A percentile compares a stretch with the other conserved stretches of the same genome.
These are phyloP conservation scores for Drosophila melanosoma DNA, from an alignment of 2,888 invertebrate species.

Conservation along the genomic window DNA sequence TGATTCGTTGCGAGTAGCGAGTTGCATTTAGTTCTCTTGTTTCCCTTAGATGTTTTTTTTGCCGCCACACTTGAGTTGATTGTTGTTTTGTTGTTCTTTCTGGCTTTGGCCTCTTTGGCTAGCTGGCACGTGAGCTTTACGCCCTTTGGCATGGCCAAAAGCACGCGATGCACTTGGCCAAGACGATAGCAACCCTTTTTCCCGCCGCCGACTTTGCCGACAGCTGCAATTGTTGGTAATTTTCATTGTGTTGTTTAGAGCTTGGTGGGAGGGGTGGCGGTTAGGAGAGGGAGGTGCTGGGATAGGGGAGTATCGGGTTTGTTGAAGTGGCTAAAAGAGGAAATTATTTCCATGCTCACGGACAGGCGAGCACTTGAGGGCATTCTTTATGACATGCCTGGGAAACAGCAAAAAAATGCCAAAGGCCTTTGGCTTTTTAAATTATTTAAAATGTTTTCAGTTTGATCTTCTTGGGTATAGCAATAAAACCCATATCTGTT, in stretches of 20 bases:
- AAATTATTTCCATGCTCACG: slow-evolving; percentile 77
- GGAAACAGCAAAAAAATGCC: slow-evolving; percentile 51
- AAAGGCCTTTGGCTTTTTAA: slow-evolving; percentile 48
- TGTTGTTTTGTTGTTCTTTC: slow-evolving; percentile 41
- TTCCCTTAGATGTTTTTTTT: slow-evolving; percentile 13
- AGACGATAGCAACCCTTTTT: slow-evolving; percentile 40
- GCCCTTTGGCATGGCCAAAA: slow-evolving; percentile 53
- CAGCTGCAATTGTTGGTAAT: slow-evolving; percentile 74
- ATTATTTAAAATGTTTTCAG: slow-evolving; percentile 61
- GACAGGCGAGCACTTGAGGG: slow-evolving; percentile 71
- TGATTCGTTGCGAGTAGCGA: slow-evolving; percentile 37
- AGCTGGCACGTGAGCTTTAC: slow-evolving; percentile 49
- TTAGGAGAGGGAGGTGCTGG: not conserved
- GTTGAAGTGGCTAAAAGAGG: slow-evolving; percentile 11
- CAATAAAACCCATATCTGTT: not conserved
- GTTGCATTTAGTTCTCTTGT: slow-evolving; percentile 24
- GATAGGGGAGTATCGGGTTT: not conserved
- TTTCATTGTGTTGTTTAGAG: slow-evolving; percentile 39
- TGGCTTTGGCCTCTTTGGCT: slow-evolving; percentile 59
- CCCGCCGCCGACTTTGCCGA: slow-evolving; percentile 7
- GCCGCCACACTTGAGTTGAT: slow-evolving; percentile 35
- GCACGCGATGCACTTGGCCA: slow-evolving; percentile 81
- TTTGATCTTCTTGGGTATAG: slow-evolving; percentile 17
- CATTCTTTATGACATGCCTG: slow-evolving; percentile 75
- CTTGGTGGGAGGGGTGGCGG: not conserved